These are phyloP conservation scores for Bradypodion pumilum DNA, from an alignment of 2,797 vertebrate species.

Conservation along the genomic window DNA sequence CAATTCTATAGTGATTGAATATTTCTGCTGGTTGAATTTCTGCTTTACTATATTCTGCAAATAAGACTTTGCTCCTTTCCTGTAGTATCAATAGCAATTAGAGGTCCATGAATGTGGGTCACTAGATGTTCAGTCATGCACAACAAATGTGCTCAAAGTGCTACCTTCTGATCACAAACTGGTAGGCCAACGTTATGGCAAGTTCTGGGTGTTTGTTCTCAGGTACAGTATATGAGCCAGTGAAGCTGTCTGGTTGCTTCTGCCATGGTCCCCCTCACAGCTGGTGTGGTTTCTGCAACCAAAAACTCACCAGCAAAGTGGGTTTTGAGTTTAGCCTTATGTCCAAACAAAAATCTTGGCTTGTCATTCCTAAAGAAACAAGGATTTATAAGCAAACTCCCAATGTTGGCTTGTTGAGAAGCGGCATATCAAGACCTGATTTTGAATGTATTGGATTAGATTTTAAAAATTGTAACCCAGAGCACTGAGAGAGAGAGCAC, in stretches of 20 bases:
- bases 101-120: not conserved
- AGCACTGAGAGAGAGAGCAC: too few species aligned
- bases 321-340: not conserved
- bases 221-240: too few species aligned
- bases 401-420: not conserved
- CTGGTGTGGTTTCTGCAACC: not conserved
- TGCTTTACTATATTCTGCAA: not conserved
- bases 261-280: not conserved
- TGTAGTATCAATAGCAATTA: not conserved
- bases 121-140: not conserved
- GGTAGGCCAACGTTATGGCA: not conserved
- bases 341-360: not conserved
- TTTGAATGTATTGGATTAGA: not conserved
- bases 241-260: not conserved
- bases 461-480: too few species aligned
- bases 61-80: not conserved
- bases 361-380: not conserved
- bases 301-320: not conserved
- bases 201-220: not conserved
- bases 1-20: not conserved
- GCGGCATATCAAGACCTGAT: not conserved
- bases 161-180: not conserved
- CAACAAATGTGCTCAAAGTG: not conserved
- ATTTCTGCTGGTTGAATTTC: constrained; percentile 1
- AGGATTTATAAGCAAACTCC: not conserved